A percentile compares a stretch with the other conserved stretches of the same genome.
These are phyloP conservation scores for Sisor rabdophorus DNA, from an alignment of 2,113 vertebrate species.

Conservation along the genomic window DNA sequence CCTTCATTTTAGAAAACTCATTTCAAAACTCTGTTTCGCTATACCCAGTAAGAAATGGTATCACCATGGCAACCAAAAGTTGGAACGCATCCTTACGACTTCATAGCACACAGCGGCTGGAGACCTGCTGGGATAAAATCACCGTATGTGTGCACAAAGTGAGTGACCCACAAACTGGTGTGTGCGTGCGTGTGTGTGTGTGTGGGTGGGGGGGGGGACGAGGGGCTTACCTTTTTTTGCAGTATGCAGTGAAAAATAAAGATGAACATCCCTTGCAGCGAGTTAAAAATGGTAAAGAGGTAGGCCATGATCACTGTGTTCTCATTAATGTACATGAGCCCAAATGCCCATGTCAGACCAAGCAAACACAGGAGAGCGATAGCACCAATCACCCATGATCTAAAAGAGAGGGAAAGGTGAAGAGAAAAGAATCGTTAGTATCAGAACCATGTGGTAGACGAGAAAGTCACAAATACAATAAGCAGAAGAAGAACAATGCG, in stretches of 20 bases:
- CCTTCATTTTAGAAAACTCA: no score
- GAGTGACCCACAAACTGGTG: background rate
- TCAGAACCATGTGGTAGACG: background rate
- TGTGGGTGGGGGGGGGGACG: no score
- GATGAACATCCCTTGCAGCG: conserved; percentile 99
- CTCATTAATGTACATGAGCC: conserved; percentile 99
- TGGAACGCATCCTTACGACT: no score
- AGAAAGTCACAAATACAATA: background rate
- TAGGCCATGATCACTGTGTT: conserved; percentile 99
- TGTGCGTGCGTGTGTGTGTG: background rate
- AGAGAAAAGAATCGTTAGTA: no score
- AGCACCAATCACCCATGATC: conserved; percentile 98
- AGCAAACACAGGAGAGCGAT: conserved; percentile 96
- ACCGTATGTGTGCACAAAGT: background rate
- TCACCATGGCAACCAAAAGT: no score
- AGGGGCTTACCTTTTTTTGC: conserved; percentile 99
- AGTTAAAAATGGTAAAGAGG: conserved; percentile 99
- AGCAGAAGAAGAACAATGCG: conserved; percentile 7
- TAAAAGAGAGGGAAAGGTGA: conserved; percentile 50
- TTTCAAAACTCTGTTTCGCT: no score
- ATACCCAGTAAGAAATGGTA: no score
- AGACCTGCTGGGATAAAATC: background rate
- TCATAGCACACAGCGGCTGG: no score
- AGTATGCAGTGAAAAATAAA: conserved; percentile 99
- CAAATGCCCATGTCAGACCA: conserved; percentile 97